A percentile compares a stretch with the other conserved stretches of the same genome.
phyloP scores from a whole-genome alignment of 2,888 invertebrate species.

The Coelopa pilipes region DNA sequence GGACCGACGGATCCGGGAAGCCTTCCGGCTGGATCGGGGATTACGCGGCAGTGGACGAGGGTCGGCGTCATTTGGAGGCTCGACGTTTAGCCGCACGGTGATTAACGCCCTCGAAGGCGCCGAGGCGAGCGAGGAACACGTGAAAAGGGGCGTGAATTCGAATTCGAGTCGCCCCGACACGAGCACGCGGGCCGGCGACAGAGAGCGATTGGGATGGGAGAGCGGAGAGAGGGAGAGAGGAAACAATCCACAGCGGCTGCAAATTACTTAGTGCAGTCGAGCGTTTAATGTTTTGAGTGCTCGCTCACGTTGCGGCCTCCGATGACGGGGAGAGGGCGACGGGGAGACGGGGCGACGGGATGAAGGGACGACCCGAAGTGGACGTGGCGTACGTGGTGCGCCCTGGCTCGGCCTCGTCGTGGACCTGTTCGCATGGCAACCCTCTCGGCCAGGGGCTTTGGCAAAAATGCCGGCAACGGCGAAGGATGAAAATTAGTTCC shows the following conservation, averaged over 20 bases:
- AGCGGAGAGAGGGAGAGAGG: not conserved
- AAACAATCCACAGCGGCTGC: slow-evolving; percentile 5
- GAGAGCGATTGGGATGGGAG: not conserved
- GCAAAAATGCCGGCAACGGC: not conserved
- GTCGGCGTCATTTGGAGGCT: not conserved
- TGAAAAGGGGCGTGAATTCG: not conserved
- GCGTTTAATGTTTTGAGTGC: slow-evolving; percentile 64
- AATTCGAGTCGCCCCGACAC: not conserved
- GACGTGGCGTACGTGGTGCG: not conserved
- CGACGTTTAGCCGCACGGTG: slow-evolving; percentile 1
- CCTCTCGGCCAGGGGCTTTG: not conserved
- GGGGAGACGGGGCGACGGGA: too few relatives aligned
- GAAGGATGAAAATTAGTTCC: slow-evolving; percentile 32
- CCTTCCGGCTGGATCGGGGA: too few relatives aligned
- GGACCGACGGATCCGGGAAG: too few relatives aligned
- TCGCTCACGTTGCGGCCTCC: slow-evolving; percentile 52
- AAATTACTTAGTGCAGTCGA: slow-evolving; percentile 43
- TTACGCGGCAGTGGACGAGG: too few relatives aligned
- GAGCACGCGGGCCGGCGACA: not conserved
- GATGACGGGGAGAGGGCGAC: not conserved
- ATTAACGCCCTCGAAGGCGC: not conserved
- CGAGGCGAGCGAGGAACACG: not conserved
- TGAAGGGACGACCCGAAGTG: too few relatives aligned
- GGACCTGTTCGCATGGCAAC: slow-evolving; percentile 16
- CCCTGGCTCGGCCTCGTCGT: slow-evolving; percentile 2